Evolutionary conservation across 2,888 invertebrate genomes (phyloP), one percentile per base, ranked within the genome.

Genomic region (Hecatera dysodea): DNA sequence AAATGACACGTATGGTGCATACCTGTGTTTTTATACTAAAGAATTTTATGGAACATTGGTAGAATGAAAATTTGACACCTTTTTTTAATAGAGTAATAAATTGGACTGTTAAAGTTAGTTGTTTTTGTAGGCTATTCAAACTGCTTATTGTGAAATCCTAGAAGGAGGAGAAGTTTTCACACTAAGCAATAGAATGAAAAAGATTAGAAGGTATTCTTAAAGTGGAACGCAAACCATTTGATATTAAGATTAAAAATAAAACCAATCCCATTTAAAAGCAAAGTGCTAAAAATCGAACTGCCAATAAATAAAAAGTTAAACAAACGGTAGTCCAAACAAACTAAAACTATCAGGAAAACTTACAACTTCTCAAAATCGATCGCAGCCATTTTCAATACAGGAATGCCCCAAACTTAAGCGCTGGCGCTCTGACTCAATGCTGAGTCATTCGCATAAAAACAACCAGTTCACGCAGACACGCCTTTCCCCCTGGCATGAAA

Each of bases 381-480:
- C 19, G 61, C 46, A 66, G 29, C 57, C 57, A 66, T 55, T 72
- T 75, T 57, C 11, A 70, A 71, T 67, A 66, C 66, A 85, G 85
- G 85, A 78, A 81, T 82, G 82, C 80, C 85, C 86, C 71, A 68
- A 80, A 72, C 62, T 36, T 63, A 50, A 67, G 27, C 63, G 52
- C 75, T 65, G 75, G 72, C 73, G 61, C 62, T 69, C 56, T 85
- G 82, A 85, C 68, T 84, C 81, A 84, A 61, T 63, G 33, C 57
- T 85, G 86, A 85, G 66, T 85, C 85, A 85, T 59, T 70, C 77
- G 61, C 27, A 75, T 70, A 81, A 85, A 80, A 84, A 76, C 76
- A 27, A 50, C 85, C 75, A 74, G 0, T 63, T 17, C 52, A 50
- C 9, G 27, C 17, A 27, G 80, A 72, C 62, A 55, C 63, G 11